Evolutionary conservation across 1,140 invertebrate species (phyloP), one percentile per base, ranked within the genome.

Genomic region (Sinonovacula constricta): DNA sequence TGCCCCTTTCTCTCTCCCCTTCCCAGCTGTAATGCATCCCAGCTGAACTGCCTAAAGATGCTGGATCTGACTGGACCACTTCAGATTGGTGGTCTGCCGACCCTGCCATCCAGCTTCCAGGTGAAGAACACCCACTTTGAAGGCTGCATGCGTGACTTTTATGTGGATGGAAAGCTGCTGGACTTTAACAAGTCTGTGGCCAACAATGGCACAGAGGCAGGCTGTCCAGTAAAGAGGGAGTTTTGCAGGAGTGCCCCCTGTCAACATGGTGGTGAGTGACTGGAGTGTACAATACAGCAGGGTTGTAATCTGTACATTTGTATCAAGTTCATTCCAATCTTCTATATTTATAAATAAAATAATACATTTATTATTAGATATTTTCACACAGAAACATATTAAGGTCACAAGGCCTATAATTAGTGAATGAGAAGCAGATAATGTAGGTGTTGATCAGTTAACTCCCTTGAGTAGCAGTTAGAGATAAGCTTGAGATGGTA

Each of bases 41-140:
- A 45, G 18, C 7, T 45, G 24, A 81, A 95, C 5, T 99, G 98
- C 87, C 96, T 98, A 88, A 93, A 98, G 56, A 98, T 98, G 87
- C 90, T 99, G 26, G 98, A 99, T 90, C 91, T 99, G 3, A 98
- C 97, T 0, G 97, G 98, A 1, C 98, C 98, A 0, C 89, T 99
- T 10, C 97, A 99, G 90, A 91, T 99, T 24, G 98, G 98, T 2
- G 98, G 98, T 0, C 90, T 99, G 3, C 97, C 98, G 0, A 80
- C 78, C 10, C 92, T 95, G 5, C 94, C 96, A 14, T 95, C 95
- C 0, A 91, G 90, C 33, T 97, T 97, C 84, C 96, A 96, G 87
- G 89, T 97, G 1, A 92, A 94, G 59, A 96, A 95, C 86, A 95
- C 95, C 53, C 94, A 98, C 86, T 99, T 95, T 87, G 92, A 95